These are phyloP conservation scores for Carollia perspicillata DNA, from an alignment of 2,113 vertebrate species.

Conservation along the genomic window DNA sequence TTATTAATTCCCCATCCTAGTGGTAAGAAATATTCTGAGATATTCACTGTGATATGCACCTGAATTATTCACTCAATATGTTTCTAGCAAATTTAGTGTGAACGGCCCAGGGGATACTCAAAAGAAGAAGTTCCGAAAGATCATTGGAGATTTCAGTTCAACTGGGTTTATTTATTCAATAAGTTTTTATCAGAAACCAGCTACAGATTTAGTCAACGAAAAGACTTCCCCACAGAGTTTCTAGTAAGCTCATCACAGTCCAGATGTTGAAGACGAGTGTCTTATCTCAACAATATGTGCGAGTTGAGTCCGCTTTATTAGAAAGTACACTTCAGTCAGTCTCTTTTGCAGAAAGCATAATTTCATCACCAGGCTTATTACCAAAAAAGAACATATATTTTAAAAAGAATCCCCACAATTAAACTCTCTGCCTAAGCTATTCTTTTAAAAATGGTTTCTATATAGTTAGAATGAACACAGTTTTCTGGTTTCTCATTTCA, in stretches of 20 bases:
- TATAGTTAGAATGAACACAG: neutral
- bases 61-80: neutral
- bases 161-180: conserved; percentile 49
- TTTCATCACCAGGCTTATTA: neutral
- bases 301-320: conserved; percentile 56
- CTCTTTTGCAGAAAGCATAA: conserved; percentile 16
- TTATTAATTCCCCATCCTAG: neutral
- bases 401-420: neutral
- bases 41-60: neutral
- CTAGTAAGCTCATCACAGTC: conserved; percentile 71
- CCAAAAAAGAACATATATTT: neutral
- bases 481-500: conserved; percentile 18
- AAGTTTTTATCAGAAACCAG: conserved; percentile 35
- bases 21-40: neutral
- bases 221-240: conserved; percentile 46
- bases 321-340: conserved; percentile 2
- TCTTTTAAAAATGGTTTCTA: neutral
- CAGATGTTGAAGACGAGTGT: conserved; percentile 47
- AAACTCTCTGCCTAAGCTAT: neutral
- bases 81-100: neutral
- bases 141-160: neutral
- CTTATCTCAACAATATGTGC: conserved; percentile 19
- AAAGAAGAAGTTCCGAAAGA: neutral
- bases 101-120: neutral
- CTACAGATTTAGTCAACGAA: conserved; percentile 22